Evolutionary conservation across 2,797 vertebrate species (phyloP).

Genomic region (Australoheros facetus): DNA sequence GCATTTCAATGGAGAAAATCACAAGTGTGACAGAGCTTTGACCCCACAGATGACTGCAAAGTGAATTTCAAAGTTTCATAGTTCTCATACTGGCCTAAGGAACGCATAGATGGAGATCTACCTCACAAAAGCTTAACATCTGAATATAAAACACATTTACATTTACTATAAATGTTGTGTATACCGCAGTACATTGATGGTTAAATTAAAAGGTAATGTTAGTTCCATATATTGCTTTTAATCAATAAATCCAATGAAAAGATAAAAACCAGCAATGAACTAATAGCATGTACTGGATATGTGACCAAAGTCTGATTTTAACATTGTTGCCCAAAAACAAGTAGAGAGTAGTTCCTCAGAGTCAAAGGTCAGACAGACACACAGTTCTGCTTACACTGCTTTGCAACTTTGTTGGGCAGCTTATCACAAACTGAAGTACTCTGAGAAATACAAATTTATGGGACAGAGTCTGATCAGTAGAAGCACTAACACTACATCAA

Average conservation of each 20-base stretch:
- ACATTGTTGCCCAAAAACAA: background rate
- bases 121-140: constrained; percentile 24
- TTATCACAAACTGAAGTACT: background rate
- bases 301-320: background rate
- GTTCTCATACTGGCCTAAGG: constrained; percentile 12
- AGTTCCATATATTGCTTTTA: background rate
- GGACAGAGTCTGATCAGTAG: background rate
- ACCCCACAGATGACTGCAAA: constrained; percentile 61
- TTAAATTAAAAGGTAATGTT: background rate
- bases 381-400: background rate
- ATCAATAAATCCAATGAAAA: background rate
- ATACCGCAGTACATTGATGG: background rate
- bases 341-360: background rate
- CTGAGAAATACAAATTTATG: background rate
- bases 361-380: background rate
- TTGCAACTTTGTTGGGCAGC: background rate
- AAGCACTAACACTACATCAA: background rate
- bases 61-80: constrained; percentile 63
- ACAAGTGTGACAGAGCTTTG: constrained; percentile 64
- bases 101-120: constrained; percentile 4
- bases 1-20: constrained; percentile 71
- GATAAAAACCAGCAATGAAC: background rate
- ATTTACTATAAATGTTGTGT: background rate
- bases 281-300: background rate
- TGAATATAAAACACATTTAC: constrained; percentile 16